Conservation (phyloP, 2,113 vertebrate genomes). For the Sterna hirundo region DNA sequence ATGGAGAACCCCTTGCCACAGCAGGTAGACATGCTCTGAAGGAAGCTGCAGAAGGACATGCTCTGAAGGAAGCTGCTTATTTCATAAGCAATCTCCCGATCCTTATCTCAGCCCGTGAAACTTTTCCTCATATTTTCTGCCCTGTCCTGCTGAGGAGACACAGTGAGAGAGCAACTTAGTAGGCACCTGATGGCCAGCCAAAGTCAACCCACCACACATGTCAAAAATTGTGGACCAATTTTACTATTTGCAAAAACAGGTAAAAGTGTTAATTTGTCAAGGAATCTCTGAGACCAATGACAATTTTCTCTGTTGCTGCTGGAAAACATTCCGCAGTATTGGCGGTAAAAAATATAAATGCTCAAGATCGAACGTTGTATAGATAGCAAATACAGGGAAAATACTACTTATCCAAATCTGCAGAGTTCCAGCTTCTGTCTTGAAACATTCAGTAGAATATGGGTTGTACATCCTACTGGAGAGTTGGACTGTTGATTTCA, state of each 20-base stretch:
- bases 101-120: accelerated
- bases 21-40: not conserved
- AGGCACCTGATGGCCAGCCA: not conserved
- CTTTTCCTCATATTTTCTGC: not conserved
- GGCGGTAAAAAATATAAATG: not conserved
- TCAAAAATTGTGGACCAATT: not conserved
- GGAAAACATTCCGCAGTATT: not conserved
- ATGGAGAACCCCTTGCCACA: too few species aligned
- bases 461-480: not conserved
- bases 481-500: not conserved
- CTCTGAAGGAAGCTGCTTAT: too few species aligned
- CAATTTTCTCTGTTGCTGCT: not conserved
- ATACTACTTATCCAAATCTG: not conserved
- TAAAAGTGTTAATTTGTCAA: not conserved
- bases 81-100: not conserved
- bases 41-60: too few species aligned
- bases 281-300: not conserved
- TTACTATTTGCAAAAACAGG: not conserved
- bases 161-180: not conserved
- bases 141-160: not conserved
- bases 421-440: not conserved
- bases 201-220: not conserved
- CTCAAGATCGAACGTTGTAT: not conserved
- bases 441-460: not conserved
- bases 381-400: not conserved